Percentiles rank a stretch among this genome's conserved stretches.
Evolutionary conservation across 2,888 invertebrate genomes (phyloP).

Genomic region (Clivina fossor): DNA sequence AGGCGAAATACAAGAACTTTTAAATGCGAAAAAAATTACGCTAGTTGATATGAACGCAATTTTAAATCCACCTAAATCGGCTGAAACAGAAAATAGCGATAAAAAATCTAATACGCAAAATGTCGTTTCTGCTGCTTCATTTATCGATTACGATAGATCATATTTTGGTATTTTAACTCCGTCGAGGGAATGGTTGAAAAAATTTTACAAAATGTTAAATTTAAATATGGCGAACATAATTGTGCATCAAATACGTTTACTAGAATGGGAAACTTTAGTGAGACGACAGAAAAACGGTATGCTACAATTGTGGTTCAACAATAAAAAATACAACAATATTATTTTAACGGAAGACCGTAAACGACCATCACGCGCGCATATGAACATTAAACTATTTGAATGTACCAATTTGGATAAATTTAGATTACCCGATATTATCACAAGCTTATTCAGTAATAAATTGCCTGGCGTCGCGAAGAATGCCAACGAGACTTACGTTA

Average conservation of each 20-base stretch:
- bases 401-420: slow-evolving; percentile 3
- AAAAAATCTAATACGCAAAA: neutral
- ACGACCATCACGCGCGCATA: slow-evolving; percentile 14
- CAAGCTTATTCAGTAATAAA: slow-evolving; percentile 24
- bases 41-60: no score
- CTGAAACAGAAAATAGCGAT: no score
- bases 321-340: slow-evolving; percentile 24
- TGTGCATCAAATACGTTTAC: slow-evolving; percentile 37
- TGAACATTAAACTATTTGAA: slow-evolving; percentile 21
- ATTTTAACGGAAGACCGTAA: slow-evolving; percentile 25
- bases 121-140: slow-evolving; percentile 23
- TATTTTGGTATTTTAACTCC: slow-evolving; percentile 27
- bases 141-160: slow-evolving; percentile 29
- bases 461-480: slow-evolving; percentile 23
- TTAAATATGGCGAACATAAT: slow-evolving; percentile 11
- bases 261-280: slow-evolving; percentile 40
- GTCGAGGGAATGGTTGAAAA: slow-evolving; percentile 23
- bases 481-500: slow-evolving; percentile 29
- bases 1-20: neutral
- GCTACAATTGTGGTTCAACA: slow-evolving; percentile 42
- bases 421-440: slow-evolving; percentile 33
- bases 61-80: no score
- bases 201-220: slow-evolving; percentile 27
- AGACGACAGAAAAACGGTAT: slow-evolving; percentile 33
- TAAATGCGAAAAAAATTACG: no score